phyloP scores from a whole-genome alignment of 2,888 invertebrate species.

The Holacanthella duospinosa region DNA sequence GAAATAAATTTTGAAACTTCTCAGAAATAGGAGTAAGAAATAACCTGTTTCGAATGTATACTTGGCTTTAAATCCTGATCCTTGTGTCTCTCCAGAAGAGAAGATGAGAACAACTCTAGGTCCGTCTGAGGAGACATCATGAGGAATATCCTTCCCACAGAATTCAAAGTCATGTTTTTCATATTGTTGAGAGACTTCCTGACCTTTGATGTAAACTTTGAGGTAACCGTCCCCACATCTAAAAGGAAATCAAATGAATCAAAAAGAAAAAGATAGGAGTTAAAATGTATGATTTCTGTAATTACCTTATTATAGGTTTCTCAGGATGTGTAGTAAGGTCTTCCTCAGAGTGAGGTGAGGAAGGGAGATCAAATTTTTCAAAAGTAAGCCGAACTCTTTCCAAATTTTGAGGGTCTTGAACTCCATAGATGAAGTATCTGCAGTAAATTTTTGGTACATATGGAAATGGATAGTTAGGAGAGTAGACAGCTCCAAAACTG shows the following conservation, averaged over 20 bases:
- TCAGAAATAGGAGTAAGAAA: too few relatives aligned
- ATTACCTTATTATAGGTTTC: not conserved
- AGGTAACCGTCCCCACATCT: slow-evolving; percentile 83
- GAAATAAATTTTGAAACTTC: not conserved
- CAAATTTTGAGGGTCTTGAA: slow-evolving; percentile 92
- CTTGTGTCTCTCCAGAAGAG: slow-evolving; percentile 82
- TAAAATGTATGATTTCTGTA: not conserved
- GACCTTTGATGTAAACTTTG: slow-evolving; percentile 81
- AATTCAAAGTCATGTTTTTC: slow-evolving; percentile 88
- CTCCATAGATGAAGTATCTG: slow-evolving; percentile 94
- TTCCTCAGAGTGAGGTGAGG: slow-evolving; percentile 47
- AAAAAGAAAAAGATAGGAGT: not conserved
- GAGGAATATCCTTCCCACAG: slow-evolving; percentile 74
- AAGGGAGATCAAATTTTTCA: slow-evolving; percentile 75
- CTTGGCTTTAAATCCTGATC: slow-evolving; percentile 80
- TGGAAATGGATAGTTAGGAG: slow-evolving; percentile 90
- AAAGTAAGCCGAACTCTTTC: slow-evolving; percentile 87
- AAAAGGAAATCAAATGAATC: slow-evolving; percentile 22
- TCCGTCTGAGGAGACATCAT: slow-evolving; percentile 71
- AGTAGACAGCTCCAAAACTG: slow-evolving; percentile 72
- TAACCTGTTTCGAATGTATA: slow-evolving; percentile 75
- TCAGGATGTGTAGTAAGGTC: slow-evolving; percentile 15
- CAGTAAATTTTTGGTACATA: slow-evolving; percentile 94
- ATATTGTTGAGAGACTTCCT: slow-evolving; percentile 82
- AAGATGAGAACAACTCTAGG: slow-evolving; percentile 90